Evolutionary conservation across 2,113 vertebrate genomes (phyloP).

Genomic region (Poeciliopsis occidentalis): DNA sequence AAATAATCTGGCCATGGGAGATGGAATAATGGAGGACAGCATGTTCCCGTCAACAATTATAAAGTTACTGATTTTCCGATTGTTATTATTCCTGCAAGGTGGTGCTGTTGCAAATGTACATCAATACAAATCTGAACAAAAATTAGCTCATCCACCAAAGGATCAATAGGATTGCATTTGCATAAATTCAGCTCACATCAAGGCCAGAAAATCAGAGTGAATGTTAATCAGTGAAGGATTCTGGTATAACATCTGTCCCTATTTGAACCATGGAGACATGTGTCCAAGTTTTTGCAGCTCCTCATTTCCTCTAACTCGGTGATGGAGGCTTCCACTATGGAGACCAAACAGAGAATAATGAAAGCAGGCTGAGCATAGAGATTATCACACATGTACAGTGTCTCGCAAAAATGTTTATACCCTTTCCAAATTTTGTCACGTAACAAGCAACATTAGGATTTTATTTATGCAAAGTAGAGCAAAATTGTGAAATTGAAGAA

Average conservation of each 20-base stretch:
- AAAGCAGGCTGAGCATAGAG: background rate
- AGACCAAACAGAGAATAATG: conserved; percentile 1
- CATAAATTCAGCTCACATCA: background rate
- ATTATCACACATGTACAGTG: too few relatives aligned
- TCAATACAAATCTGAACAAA: background rate
- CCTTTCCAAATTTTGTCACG: background rate
- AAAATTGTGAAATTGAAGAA: too few relatives aligned
- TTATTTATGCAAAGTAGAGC: background rate
- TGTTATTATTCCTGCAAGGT: conserved; percentile 14
- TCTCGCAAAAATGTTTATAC: background rate
- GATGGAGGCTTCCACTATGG: background rate
- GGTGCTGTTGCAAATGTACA: background rate
- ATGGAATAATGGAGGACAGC: conserved; percentile 44
- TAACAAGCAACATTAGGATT: background rate
- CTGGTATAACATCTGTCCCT: background rate
- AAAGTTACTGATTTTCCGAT: conserved; percentile 9
- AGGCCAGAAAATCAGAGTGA: background rate
- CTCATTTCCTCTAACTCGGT: background rate
- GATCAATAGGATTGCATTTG: background rate
- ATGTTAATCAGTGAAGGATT: background rate
- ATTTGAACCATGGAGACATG: conserved; percentile 1
- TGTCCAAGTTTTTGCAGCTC: background rate
- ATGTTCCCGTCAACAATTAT: background rate
- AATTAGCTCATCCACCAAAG: background rate
- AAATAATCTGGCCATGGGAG: conserved; percentile 74